Conservation (phyloP, 2,888 invertebrate species). For the Nebria salina region DNA sequence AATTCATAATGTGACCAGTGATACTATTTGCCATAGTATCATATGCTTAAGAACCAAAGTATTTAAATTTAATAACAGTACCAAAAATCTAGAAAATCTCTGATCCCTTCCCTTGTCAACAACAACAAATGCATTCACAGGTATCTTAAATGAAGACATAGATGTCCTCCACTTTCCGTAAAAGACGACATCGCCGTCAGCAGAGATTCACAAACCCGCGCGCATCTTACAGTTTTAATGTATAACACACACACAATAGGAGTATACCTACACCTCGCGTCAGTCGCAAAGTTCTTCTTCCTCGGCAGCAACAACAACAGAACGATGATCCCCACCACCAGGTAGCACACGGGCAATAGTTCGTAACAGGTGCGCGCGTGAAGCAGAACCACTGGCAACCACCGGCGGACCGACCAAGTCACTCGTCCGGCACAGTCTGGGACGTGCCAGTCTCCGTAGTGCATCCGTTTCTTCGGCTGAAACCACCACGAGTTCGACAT, state of each 20-base stretch:
- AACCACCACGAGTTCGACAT: slow-evolving; percentile 7
- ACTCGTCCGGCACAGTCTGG: slow-evolving; percentile 43
- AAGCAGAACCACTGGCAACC: slow-evolving; percentile 34
- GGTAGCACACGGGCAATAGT: slow-evolving; percentile 7
- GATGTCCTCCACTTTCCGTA: background rate
- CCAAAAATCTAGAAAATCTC: too few relatives aligned
- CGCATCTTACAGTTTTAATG: slow-evolving; percentile 2
- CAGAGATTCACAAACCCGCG: background rate
- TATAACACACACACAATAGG: background rate
- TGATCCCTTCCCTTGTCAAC: background rate
- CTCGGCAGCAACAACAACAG: slow-evolving; percentile 13
- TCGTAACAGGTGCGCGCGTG: slow-evolving; percentile 34
- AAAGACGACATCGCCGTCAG: background rate
- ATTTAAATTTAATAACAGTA: too few relatives aligned
- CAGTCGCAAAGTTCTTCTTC: slow-evolving; percentile 5
- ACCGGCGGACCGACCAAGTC: slow-evolving; percentile 20
- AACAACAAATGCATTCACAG: background rate
- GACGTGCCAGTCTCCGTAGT: slow-evolving; percentile 23
- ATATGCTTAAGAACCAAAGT: too few relatives aligned
- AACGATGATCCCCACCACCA: slow-evolving; percentile 19
- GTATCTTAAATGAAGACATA: background rate
- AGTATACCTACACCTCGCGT: slow-evolving; percentile 2
- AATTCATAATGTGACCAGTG: too few relatives aligned
- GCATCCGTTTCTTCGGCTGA: slow-evolving; percentile 26
- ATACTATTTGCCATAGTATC: too few relatives aligned